These are phyloP conservation scores for Coelinius sp. DNA, from an alignment of 2,888 invertebrate species.

Conservation along the genomic window DNA sequence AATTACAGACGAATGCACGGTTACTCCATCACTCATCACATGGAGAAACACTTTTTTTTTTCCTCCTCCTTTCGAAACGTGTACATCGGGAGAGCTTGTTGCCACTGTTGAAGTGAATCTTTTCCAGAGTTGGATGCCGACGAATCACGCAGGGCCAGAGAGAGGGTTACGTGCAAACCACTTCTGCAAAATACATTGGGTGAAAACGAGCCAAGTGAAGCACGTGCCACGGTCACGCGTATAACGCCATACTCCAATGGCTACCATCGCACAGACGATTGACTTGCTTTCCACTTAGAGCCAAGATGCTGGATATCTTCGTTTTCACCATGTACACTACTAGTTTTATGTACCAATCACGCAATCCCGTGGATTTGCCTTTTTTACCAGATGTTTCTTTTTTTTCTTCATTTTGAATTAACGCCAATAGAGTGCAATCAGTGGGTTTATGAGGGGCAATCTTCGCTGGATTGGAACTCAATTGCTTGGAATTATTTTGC, in stretches of 20 bases:
- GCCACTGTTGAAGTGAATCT: constrained; percentile 20
- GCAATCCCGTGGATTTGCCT: neutral
- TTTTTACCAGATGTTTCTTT: neutral
- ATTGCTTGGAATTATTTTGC: neutral
- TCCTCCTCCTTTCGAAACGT: neutral
- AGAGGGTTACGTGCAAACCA: constrained; percentile 34
- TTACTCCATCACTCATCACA: constrained; percentile 17
- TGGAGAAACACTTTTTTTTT: neutral
- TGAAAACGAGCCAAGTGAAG: constrained; percentile 42
- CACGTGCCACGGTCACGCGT: constrained; percentile 41
- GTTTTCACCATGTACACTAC: neutral
- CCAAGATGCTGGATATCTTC: neutral
- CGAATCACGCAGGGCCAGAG: constrained; percentile 31
- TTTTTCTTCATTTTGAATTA: neutral
- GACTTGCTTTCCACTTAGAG: constrained; percentile 35
- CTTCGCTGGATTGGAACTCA: neutral
- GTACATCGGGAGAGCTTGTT: constrained; percentile 24
- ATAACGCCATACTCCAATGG: constrained; percentile 3
- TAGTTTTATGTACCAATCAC: constrained; percentile 18
- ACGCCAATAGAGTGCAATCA: constrained; percentile 19
- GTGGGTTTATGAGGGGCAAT: neutral
- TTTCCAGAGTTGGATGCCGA: constrained; percentile 24
- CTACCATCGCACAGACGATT: constrained; percentile 38
- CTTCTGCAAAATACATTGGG: constrained; percentile 34
- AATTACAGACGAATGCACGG: constrained; percentile 12